These are phyloP conservation scores for Amphiprion clarkii DNA, from an alignment of 2,797 vertebrate species.

Conservation along the genomic window DNA sequence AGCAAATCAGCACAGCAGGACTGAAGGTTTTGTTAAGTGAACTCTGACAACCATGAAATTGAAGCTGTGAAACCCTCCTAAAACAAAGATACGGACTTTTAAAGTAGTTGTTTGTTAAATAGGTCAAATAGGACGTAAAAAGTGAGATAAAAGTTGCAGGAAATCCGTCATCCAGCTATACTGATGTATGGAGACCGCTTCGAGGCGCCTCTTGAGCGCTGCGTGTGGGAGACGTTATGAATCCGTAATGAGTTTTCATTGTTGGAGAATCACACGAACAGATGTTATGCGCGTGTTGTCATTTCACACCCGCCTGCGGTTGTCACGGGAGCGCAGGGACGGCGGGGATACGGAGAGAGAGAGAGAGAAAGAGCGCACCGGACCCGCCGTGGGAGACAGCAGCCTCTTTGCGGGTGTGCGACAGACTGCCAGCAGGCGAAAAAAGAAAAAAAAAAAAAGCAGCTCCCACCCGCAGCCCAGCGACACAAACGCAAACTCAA, in stretches of 20 bases:
- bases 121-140: not conserved
- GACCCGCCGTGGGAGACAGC: slow-evolving; percentile 27
- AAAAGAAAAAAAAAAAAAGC: not conserved
- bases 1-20: slow-evolving; percentile 31
- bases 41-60: slow-evolving; percentile 48
- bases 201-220: slow-evolving; percentile 37
- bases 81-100: not conserved
- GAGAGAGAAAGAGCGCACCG: slow-evolving; percentile 19
- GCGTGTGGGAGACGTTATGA: slow-evolving; percentile 81
- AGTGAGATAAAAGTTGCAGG: not conserved
- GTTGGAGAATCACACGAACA: slow-evolving; percentile 81
- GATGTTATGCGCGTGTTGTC: slow-evolving; percentile 86
- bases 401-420: slow-evolving; percentile 16
- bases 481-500: slow-evolving; percentile 36
- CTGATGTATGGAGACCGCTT: slow-evolving; percentile 12
- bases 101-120: not conserved
- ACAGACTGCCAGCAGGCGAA: slow-evolving; percentile 50
- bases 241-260: slow-evolving; percentile 87
- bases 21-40: slow-evolving; percentile 3
- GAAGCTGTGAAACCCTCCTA: not conserved
- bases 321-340: slow-evolving; percentile 61
- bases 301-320: slow-evolving; percentile 78
- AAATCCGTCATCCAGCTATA: not conserved
- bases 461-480: slow-evolving; percentile 17
- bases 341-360: not conserved